Conservation (phyloP, 2,113 vertebrate genomes). For the Fulica atra region DNA sequence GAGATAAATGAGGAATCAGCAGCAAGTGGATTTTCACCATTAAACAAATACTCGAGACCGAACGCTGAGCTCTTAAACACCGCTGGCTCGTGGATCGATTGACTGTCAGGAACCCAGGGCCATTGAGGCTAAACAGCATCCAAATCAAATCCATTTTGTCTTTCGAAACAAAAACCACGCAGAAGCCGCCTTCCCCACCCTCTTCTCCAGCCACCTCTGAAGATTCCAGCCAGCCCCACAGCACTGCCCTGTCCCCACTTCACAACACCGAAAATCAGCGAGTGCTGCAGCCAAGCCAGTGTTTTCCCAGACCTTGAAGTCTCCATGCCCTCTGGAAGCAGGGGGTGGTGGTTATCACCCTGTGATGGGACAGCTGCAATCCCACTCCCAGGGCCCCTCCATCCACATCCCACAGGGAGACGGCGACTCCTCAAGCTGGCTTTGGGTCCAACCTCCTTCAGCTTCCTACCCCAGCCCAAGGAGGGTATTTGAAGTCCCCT, state of each 20-base stretch:
- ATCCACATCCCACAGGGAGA: rapidly evolving
- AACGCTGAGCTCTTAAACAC: background rate
- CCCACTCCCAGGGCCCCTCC: background rate
- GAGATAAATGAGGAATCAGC: background rate
- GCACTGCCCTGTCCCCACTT: rapidly evolving
- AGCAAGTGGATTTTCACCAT: background rate
- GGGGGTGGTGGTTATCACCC: background rate
- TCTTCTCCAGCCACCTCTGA: background rate
- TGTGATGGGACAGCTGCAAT: no score
- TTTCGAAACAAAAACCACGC: background rate
- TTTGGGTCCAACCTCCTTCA: rapidly evolving
- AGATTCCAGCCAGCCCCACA: background rate
- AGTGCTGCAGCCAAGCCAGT: background rate
- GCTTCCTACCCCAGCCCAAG: background rate
- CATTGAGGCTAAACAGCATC: background rate
- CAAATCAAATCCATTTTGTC: background rate
- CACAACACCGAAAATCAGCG: rapidly evolving
- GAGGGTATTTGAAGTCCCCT: background rate
- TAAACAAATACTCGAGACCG: background rate
- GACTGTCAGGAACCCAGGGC: background rate
- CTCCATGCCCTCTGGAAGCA: background rate
- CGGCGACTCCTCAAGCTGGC: background rate
- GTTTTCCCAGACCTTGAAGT: background rate
- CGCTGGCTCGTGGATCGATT: background rate
- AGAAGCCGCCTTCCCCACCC: background rate